Evolutionary conservation across 1,140 invertebrate genomes (phyloP).

Genomic region (Drosophila ananassae): DNA sequence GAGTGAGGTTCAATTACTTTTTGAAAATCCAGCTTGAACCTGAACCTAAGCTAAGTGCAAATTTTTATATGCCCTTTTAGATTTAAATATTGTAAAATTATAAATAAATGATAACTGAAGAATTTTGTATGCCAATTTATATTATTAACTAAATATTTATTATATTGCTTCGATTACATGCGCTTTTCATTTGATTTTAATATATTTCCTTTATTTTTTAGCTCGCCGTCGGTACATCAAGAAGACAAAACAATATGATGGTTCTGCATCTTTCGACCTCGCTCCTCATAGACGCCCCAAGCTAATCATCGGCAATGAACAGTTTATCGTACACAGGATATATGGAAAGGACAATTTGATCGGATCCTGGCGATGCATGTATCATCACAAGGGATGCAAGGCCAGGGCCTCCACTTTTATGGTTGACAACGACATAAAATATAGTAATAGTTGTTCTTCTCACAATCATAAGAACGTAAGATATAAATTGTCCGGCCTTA

Average conservation of each 20-base stretch:
- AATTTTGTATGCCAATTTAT: not conserved
- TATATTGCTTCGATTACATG: too few relatives aligned
- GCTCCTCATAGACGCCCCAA: constrained; percentile 37
- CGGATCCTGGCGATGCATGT: constrained; percentile 60
- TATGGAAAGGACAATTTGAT: constrained; percentile 34
- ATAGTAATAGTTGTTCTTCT: constrained; percentile 45
- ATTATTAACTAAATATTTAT: not conserved
- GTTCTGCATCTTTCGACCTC: constrained; percentile 34
- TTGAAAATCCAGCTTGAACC: constrained; percentile 5
- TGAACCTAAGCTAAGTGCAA: constrained; percentile 61
- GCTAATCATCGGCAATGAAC: constrained; percentile 45
- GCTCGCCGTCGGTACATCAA: constrained; percentile 7
- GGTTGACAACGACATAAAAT: constrained; percentile 51
- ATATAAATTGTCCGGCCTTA: constrained; percentile 12
- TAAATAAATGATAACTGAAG: constrained; percentile 34
- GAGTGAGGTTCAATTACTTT: too few relatives aligned
- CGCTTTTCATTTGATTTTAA: too few relatives aligned
- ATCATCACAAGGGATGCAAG: constrained; percentile 58
- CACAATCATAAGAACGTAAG: constrained; percentile 44
- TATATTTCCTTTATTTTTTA: constrained; percentile 29
- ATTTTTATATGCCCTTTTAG: constrained; percentile 45
- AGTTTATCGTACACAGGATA: constrained; percentile 46
- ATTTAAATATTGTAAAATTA: constrained; percentile 42
- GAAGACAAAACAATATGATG: constrained; percentile 35
- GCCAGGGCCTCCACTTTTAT: constrained; percentile 47